phyloP scores from a whole-genome alignment of 2,888 invertebrate species.

The Adelphocoris suturalis region DNA sequence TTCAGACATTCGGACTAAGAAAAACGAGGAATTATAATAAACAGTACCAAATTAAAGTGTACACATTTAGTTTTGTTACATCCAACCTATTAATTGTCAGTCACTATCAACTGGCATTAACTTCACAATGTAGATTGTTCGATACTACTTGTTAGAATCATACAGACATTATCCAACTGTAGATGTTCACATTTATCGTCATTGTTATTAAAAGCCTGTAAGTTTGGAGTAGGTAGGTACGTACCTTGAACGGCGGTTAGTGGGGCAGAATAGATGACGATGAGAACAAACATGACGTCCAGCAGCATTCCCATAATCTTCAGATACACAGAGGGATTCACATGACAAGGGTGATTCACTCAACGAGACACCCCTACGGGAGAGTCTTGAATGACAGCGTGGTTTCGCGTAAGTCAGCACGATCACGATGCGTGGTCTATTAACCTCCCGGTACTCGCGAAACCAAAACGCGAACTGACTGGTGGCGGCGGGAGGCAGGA shows the following conservation, averaged over 20 bases:
- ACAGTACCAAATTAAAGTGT: too few relatives aligned
- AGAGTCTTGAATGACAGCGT: neutral
- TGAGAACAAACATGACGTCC: constrained; percentile 45
- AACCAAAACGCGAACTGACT: constrained; percentile 25
- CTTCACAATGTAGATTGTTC: too few relatives aligned
- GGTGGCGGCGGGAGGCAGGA: constrained; percentile 29
- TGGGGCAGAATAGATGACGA: constrained; percentile 54
- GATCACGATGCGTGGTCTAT: neutral
- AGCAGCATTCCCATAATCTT: constrained; percentile 52
- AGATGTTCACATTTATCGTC: too few relatives aligned
- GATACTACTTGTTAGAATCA: too few relatives aligned
- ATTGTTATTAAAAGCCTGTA: too few relatives aligned
- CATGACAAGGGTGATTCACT: constrained; percentile 13
- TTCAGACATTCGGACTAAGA: too few relatives aligned
- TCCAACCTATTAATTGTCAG: too few relatives aligned
- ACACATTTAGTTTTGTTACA: too few relatives aligned
- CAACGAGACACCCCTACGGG: neutral
- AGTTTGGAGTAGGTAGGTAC: too few relatives aligned
- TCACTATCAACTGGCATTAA: too few relatives aligned
- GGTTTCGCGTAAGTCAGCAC: neutral
- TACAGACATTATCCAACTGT: too few relatives aligned
- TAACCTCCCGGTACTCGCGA: constrained; percentile 17
- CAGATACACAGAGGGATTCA: neutral
- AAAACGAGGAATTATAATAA: too few relatives aligned
- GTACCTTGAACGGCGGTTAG: constrained; percentile 37